Conservation (phyloP, 2,888 invertebrate species). For the Athripsodes cinereus region DNA sequence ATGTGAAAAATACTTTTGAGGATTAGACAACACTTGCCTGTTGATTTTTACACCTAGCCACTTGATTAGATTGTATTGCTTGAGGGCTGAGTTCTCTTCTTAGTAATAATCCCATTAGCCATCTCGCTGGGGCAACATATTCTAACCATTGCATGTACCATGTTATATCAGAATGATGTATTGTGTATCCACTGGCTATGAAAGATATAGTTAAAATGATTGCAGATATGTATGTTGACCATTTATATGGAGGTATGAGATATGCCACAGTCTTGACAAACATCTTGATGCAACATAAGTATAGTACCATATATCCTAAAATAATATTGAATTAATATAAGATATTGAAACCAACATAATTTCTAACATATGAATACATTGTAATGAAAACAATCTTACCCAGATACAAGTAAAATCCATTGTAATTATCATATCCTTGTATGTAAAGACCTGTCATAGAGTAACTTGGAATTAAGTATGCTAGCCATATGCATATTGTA, state of each 20-base stretch:
- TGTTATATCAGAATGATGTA: slow-evolving; percentile 65
- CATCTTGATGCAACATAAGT: slow-evolving; percentile 63
- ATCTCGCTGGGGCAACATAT: slow-evolving; percentile 64
- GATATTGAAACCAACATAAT: slow-evolving; percentile 19
- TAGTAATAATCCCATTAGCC: slow-evolving; percentile 63
- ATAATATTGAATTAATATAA: slow-evolving; percentile 20
- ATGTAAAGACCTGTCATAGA: slow-evolving; percentile 82
- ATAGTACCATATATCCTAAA: slow-evolving; percentile 65
- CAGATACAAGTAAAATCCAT: slow-evolving; percentile 66
- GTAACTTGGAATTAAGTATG: slow-evolving; percentile 81
- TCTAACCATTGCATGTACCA: slow-evolving; percentile 60
- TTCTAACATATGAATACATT: background rate
- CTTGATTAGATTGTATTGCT: slow-evolving; percentile 52
- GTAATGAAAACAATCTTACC: slow-evolving; percentile 39
- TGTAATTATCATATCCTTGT: slow-evolving; percentile 56
- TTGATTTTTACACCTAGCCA: slow-evolving; percentile 61
- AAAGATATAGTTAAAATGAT: slow-evolving; percentile 55
- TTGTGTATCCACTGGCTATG: slow-evolving; percentile 60
- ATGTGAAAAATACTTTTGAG: no score
- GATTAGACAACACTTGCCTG: no score
- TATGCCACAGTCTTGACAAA: slow-evolving; percentile 62
- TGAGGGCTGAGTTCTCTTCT: slow-evolving; percentile 60
- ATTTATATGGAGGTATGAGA: slow-evolving; percentile 58
- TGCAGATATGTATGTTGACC: slow-evolving; percentile 56
- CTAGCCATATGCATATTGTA: slow-evolving; percentile 72